Evolutionary conservation across 2,113 vertebrate species (phyloP), one percentile per base, ranked within the genome.

Genomic region (Riparia riparia): DNA sequence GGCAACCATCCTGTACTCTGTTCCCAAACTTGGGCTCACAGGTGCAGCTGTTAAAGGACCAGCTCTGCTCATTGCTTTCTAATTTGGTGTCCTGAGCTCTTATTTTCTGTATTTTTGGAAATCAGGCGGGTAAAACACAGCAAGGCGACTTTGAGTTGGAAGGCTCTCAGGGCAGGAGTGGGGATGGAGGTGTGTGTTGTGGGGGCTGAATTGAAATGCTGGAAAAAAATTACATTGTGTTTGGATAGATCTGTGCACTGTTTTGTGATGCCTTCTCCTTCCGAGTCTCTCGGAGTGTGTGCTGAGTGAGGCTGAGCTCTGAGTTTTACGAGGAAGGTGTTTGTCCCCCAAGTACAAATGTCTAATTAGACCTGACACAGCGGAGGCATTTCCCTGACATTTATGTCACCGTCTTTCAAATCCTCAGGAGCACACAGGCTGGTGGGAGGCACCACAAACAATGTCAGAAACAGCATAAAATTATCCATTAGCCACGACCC

Each of bases 401-500:
- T 98, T 98, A 97, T 96, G 96, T 96, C 96, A 96, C 94, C 2
- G 89, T 96, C 97, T 97, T 97, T 97, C 96, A 97, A 49, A 63
- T 91, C 96, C 97, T 98, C 63, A 81, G 96, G 96, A 96, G 95
- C 91, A 34, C 24, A 41, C 57, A 82, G 95, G 95, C 96, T 96
- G 95, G 97, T 97, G 97, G 97, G 98, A 98, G 97, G 97, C 91
- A 96, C 97, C 96, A 96, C 97, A 97, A 98, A 97, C 97, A 97
- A 94, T 97, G 97, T 98, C 97, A 98, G 97, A 96, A 96, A 94
- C 97, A 97, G 97, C 98, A 98, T 98, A 98, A 98, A 98, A 97
- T 91, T 93, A 95, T 97, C 96, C 97, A 95, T 98, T 98, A 97
- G 96, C 95, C 96, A 91, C 82, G 83, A 97, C 92, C 98, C 96